Evolutionary conservation across 1,140 invertebrate genomes (phyloP), one percentile per base, ranked within the genome.

Genomic region (Lordiphosa stackelbergi): DNA sequence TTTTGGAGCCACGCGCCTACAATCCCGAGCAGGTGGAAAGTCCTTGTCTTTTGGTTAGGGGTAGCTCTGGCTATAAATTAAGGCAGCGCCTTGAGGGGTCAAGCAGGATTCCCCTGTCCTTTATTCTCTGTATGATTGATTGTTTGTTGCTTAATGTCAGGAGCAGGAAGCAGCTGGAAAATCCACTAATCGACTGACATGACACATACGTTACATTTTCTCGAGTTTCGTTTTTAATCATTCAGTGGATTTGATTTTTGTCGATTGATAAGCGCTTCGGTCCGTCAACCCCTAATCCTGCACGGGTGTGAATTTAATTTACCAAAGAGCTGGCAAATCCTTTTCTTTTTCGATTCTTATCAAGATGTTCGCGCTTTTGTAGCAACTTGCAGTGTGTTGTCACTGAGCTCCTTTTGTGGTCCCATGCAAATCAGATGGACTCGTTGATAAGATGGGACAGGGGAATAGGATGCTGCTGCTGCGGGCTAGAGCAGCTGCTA

Each of bases 251-350:
- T 83, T 83, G 77, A 83, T 83, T 77, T 77, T 54, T 53, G 47
- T 59, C 37, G 41, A 28, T 38, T 49, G 77, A 83, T 83, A 83
- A 83, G 53, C 12, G 16, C 53, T 47, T 13, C 16, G 8, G 10
- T 24, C n/a, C 19, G 16, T 42, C 9, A 13, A 79, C 75, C 74
- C 75, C 75, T 81, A 79, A 79, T 63, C 74, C 74, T 34, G 42
- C 41, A n/a, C 56, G 62, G 71, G 77, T 83, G 79, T 84, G 78
- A 83, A 83, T 83, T 83, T 83, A 83, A 84, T 83, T 84, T 84
- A 84, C 62, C 78, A 83, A 69, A 78, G 79, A 84, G 69, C 72
- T 49, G 52, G 28, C 53, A 83, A 81, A 73, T 79, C 73, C 73
- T 84, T 83, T 63, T 57, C 19, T 42, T 72, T 72, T 7, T 11